Conservation (phyloP, 2,113 vertebrate genomes). For the Thamnophis sirtalis region DNA sequence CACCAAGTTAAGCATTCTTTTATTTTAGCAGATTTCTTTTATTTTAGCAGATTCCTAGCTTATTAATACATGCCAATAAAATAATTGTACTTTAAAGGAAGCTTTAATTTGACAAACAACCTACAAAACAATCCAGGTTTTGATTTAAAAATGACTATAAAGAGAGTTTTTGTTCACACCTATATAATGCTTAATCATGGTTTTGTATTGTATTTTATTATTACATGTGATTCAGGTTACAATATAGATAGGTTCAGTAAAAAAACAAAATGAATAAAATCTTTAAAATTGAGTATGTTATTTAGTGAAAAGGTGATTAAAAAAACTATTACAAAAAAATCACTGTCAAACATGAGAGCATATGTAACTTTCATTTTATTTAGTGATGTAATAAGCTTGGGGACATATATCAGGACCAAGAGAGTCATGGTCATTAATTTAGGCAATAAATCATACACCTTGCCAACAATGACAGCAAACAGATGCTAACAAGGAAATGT, state of each 20-base stretch:
- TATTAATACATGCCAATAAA: not conserved
- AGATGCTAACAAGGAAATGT: constrained; percentile 79
- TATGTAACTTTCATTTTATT: constrained; percentile 66
- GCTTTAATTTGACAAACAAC: not conserved
- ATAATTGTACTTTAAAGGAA: not conserved
- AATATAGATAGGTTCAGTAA: not conserved
- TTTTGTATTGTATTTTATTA: not conserved
- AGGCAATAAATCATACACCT: constrained; percentile 72
- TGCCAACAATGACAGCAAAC: constrained; percentile 75
- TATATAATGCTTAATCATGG: not conserved
- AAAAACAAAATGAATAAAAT: not conserved
- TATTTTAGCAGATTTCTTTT: not conserved
- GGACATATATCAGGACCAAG: constrained; percentile 72
- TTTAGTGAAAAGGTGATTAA: constrained; percentile 60
- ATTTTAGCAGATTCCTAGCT: not conserved
- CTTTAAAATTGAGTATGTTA: constrained; percentile 36
- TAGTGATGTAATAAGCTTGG: constrained; percentile 69
- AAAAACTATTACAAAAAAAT: constrained; percentile 66
- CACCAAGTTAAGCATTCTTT: not conserved
- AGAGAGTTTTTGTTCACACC: not conserved
- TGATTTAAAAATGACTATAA: not conserved
- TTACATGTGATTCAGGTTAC: not conserved
- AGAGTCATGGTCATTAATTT: constrained; percentile 74
- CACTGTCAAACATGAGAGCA: constrained; percentile 48
- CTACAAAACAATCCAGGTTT: not conserved